Percentiles rank a stretch among this genome's conserved stretches.
These are phyloP conservation scores for Neotoma lepida DNA, from an alignment of 2,113 vertebrate genomes.

Conservation along the genomic window DNA sequence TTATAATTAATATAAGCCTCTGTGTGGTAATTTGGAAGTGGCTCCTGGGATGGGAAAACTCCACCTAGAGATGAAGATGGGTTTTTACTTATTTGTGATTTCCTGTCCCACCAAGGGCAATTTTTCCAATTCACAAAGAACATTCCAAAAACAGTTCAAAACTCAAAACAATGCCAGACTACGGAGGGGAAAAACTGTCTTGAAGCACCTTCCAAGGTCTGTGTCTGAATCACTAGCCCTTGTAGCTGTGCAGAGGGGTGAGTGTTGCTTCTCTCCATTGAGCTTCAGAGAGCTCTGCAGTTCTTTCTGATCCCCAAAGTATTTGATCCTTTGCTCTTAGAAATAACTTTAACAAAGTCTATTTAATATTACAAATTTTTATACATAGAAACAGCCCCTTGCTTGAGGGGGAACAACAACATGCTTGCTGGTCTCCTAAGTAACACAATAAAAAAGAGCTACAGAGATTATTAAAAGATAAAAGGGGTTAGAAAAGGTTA, in stretches of 20 bases:
- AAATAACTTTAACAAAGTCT: slow-evolving; percentile 32
- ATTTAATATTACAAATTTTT: neutral
- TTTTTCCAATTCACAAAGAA: neutral
- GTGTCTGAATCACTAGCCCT: neutral
- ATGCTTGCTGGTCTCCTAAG: neutral
- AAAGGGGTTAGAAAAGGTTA: neutral
- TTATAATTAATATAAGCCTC: too few species aligned
- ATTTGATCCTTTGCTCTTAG: neutral
- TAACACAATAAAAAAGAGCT: slow-evolving; percentile 19
- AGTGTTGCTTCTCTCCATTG: neutral
- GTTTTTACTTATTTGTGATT: neutral
- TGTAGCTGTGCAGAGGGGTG: neutral
- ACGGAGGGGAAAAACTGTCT: neutral
- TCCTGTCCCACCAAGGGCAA: neutral
- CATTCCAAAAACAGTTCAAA: neutral
- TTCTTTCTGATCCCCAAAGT: neutral
- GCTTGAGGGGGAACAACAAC: neutral
- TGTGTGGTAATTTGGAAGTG: too few species aligned
- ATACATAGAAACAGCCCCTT: slow-evolving; percentile 1
- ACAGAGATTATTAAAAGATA: neutral
- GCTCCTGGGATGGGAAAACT: too few species aligned
- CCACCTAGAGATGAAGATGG: neutral
- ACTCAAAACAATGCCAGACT: neutral
- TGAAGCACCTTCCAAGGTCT: too few species aligned
- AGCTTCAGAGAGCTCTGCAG: neutral